These are phyloP conservation scores for Epistrophe grossulariae DNA, from an alignment of 2,888 invertebrate species.

Conservation along the genomic window DNA sequence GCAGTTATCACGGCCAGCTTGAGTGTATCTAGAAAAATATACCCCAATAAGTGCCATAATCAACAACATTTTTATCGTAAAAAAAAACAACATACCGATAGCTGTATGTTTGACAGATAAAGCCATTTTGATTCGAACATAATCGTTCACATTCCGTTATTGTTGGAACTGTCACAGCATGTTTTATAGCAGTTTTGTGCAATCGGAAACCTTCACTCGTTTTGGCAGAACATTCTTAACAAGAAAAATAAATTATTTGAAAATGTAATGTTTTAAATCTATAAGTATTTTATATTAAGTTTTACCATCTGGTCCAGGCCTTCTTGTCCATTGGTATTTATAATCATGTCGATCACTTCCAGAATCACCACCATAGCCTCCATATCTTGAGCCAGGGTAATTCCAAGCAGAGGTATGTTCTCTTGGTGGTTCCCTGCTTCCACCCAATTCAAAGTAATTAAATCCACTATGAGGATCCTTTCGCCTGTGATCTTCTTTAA, in stretches of 20 bases:
- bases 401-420: slow-evolving; percentile 84
- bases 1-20: slow-evolving; percentile 87
- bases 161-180: slow-evolving; percentile 87
- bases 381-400: slow-evolving; percentile 84
- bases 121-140: slow-evolving; percentile 89
- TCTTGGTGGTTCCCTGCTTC: slow-evolving; percentile 80
- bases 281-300: neutral
- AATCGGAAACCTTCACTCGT: slow-evolving; percentile 90
- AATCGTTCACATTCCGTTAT: slow-evolving; percentile 91
- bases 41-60: neutral
- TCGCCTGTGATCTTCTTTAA: slow-evolving; percentile 82
- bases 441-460: slow-evolving; percentile 84
- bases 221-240: slow-evolving; percentile 90
- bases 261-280: neutral
- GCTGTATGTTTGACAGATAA: slow-evolving; percentile 91
- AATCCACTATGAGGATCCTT: slow-evolving; percentile 81
- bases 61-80: neutral
- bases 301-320: slow-evolving; percentile 84
- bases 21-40: slow-evolving; percentile 80
- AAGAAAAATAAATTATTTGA: neutral
- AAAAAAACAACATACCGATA: slow-evolving; percentile 85
- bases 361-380: slow-evolving; percentile 76
- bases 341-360: slow-evolving; percentile 81
- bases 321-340: slow-evolving; percentile 82
- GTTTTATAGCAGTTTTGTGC: slow-evolving; percentile 87